Evolutionary conservation across 30 jellyfish, hydroid and myxozoan genomes (phyloP), one percentile per base, ranked within the genome.

Genomic region (Aurelia aurita complex sp. Pacific): DNA sequence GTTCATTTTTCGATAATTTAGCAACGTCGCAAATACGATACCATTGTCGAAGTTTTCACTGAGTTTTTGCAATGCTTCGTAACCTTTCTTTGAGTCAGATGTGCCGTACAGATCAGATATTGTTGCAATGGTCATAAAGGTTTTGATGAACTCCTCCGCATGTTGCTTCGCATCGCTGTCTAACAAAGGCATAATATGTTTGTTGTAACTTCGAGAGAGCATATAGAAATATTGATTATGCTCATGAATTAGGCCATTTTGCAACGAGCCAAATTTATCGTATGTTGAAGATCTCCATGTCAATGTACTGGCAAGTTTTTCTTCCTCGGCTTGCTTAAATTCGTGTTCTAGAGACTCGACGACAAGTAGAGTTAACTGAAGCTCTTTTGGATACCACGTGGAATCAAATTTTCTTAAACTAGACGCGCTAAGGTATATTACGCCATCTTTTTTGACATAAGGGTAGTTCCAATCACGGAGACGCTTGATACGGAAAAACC

Each of bases 401-500:
- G 82, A n/a, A 32, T 82, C 91, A 40, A 82, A 68, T 53, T 70
- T 71, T 23, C 91, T 69, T 35, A 82, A 67, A 50, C 91, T 82
- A 15, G 61, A 10, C 16, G 91, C 91, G 7, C 64, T 82, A 34
- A 82, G 67, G 73, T 35, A 54, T 32, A 61, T 23, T 1, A 12
- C 77, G 11, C 80, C 74, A 15, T 71, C 69, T 36, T 54, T 64
- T 16, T 59, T 70, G 7, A 82, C 91, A 35, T 38, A 55, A 7
- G 91, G 91, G 70, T 82, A 82, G 15, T 17, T 36, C 32, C 80
- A 36, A 19, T 23, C 67, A 15, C 67, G 34, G 16, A 64, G 59
- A 19, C 34, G 77, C 74, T 70, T 82, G 73, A 82, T 70, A 17
- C 52, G 65, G 77, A 62, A 82, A 43, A 54, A 82, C 40, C 91